Base-by-base conservation (phyloP, 2,113 vertebrate species). In the Pterocles gutturalis region DNA sequence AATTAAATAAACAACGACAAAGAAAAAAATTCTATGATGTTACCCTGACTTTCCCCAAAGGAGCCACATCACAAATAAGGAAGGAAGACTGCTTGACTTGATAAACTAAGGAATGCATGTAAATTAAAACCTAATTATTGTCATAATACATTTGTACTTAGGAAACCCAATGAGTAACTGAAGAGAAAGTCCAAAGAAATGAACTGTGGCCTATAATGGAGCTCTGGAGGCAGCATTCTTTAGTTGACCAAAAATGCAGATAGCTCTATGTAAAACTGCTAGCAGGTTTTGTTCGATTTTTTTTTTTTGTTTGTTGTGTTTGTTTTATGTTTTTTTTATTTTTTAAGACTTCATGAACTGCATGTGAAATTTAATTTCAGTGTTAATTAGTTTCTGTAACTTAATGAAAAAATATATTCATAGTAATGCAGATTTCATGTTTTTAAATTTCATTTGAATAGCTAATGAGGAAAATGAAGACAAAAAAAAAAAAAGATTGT, bases 321-420 rank as follows among this genome's bases (percentile, higher is more conserved):
- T 55, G 20, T 12, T 81, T 70, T 65, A 14, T 38, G 22, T 0
- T 75, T 60, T 1, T 75, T 60, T 4, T 2, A n/a, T 79, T 93
- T 90, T 90, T 90, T 64, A 70, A 65, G 33, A 61, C 60, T 55
- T 85, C 34, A 38, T 38, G 12, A 88, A 60, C 48, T 81, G 9
- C 31, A 67, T 51, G n/a, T 29, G 61, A 84, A 96, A 94, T 60
- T 43, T 92, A 72, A 95, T 90, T 88, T 77, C 36, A 53, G 36
- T 62, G 38, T 57, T 36, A 90, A 87, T 91, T 87, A 77, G 11
- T 80, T 86, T 86, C 80, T 70, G 71, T 48, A 84, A 34, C 60
- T 92, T 93, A 92, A 94, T 91, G 89, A 73, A 97, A 91, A 91
- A 85, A 90, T 69, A 21, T 58, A 79, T 67, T 94, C 38, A 70